A percentile compares a stretch with the other conserved stretches of the same genome.
phyloP scores from a whole-genome alignment of 2,113 vertebrate species.

The Epinephelus moara region DNA sequence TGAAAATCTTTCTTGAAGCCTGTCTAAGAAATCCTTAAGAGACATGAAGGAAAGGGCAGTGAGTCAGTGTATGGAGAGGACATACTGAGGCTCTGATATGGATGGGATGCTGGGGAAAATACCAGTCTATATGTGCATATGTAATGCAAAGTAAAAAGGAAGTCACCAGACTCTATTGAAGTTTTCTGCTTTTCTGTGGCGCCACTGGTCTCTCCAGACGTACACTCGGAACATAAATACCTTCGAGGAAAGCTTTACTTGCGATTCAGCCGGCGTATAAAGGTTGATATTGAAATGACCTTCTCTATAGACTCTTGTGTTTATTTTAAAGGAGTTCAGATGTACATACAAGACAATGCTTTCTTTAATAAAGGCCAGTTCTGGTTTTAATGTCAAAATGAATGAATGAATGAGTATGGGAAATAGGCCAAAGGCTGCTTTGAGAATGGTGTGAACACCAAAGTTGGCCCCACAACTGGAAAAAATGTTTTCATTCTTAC shows the following conservation, averaged over 20 bases:
- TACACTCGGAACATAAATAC: slow-evolving; percentile 53
- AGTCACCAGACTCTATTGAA: slow-evolving; percentile 62
- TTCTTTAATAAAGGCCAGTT: neutral
- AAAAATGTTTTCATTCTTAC: slow-evolving; percentile 54
- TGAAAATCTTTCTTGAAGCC: slow-evolving; percentile 79
- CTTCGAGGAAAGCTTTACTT: slow-evolving; percentile 47
- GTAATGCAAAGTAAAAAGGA: slow-evolving; percentile 73
- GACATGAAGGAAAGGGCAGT: slow-evolving; percentile 80
- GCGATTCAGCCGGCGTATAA: slow-evolving; percentile 21
- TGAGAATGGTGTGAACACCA: slow-evolving; percentile 20
- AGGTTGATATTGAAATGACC: slow-evolving; percentile 69
- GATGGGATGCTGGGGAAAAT: slow-evolving; percentile 71
- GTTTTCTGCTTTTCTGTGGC: slow-evolving; percentile 52
- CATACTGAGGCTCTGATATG: slow-evolving; percentile 75
- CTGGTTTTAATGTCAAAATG: slow-evolving; percentile 14
- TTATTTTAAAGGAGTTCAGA: slow-evolving; percentile 31
- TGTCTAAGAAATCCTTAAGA: slow-evolving; percentile 76
- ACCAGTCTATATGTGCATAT: slow-evolving; percentile 83
- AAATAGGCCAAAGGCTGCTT: neutral
- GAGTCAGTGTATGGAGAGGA: slow-evolving; percentile 73
- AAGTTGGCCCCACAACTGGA: slow-evolving; percentile 16
- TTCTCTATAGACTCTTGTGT: slow-evolving; percentile 31
- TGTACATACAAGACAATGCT: slow-evolving; percentile 15
- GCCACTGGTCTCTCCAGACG: slow-evolving; percentile 55
- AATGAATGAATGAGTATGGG: slow-evolving; percentile 22